Evolutionary conservation across 1,140 invertebrate genomes (phyloP).

Genomic region (Bicyclus anynana): DNA sequence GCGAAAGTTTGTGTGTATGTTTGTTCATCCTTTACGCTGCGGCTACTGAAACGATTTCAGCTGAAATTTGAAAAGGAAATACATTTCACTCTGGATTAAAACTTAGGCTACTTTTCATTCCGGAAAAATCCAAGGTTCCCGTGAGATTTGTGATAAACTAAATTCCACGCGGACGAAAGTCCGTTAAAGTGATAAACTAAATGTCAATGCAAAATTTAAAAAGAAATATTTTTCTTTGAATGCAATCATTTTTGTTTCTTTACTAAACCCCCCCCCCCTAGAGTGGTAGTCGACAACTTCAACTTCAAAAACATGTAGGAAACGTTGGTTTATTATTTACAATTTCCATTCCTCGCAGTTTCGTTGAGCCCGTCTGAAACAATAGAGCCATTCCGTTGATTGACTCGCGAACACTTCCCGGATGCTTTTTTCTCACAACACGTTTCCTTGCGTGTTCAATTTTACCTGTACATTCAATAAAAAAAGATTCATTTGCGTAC

Average conservation of each 20-base stretch:
- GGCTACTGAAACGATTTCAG: too few relatives aligned
- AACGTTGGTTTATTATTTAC: slow-evolving; percentile 1
- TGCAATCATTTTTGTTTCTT: neutral
- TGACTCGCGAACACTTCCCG: slow-evolving; percentile 35
- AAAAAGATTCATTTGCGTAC: slow-evolving; percentile 16
- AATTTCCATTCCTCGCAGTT: slow-evolving; percentile 24
- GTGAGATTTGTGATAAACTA: too few relatives aligned
- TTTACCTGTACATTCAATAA: slow-evolving; percentile 13
- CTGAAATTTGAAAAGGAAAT: too few relatives aligned
- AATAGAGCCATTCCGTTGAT: slow-evolving; percentile 40
- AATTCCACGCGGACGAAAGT: too few relatives aligned
- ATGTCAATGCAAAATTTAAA: too few relatives aligned
- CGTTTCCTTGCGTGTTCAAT: slow-evolving; percentile 34
- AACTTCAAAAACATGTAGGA: neutral
- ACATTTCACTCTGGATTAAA: too few relatives aligned
- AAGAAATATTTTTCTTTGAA: too few relatives aligned
- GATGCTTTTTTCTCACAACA: slow-evolving; percentile 40
- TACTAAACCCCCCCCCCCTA: neutral
- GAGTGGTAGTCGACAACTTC: neutral
- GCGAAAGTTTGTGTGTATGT: too few relatives aligned
- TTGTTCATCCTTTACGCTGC: too few relatives aligned
- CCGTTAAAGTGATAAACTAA: too few relatives aligned
- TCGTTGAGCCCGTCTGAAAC: slow-evolving; percentile 28
- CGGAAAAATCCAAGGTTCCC: too few relatives aligned
- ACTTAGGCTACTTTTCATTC: too few relatives aligned